Evolutionary conservation across 2,113 vertebrate species (phyloP).

Genomic region (Motacilla tschutschensis): DNA sequence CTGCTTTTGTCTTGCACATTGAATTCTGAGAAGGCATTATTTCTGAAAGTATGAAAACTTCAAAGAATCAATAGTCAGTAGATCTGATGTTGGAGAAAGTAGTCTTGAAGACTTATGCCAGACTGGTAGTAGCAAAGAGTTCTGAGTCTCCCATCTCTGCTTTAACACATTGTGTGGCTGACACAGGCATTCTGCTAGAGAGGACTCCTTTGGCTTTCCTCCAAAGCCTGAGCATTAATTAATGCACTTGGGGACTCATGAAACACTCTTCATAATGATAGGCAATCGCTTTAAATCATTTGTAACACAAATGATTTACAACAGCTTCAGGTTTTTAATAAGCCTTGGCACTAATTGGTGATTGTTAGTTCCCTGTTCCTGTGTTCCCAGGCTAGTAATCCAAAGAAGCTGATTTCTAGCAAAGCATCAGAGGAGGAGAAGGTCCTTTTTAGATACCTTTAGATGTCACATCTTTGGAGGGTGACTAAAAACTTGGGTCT

Average conservation of each 20-base stretch:
- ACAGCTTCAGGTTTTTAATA: constrained; percentile 33
- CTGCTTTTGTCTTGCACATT: neutral
- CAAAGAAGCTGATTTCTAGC: constrained; percentile 5
- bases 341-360: constrained; percentile 15
- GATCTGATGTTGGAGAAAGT: neutral
- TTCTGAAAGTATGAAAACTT: neutral
- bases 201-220: constrained; percentile 21
- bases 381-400: constrained; percentile 1
- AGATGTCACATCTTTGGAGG: neutral
- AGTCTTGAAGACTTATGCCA: neutral
- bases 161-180: neutral
- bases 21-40: neutral
- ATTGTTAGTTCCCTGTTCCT: neutral
- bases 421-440: neutral
- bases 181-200: constrained; percentile 12
- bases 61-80: neutral
- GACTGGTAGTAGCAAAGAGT: neutral
- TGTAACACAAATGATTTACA: constrained; percentile 35
- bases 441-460: neutral
- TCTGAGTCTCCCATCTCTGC: neutral
- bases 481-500: neutral
- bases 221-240: constrained; percentile 52
- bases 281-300: constrained; percentile 50
- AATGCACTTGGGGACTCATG: constrained; percentile 8
- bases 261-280: constrained; percentile 44